Conservation (phyloP, 2,797 vertebrate genomes). For the Artibeus lituratus region DNA sequence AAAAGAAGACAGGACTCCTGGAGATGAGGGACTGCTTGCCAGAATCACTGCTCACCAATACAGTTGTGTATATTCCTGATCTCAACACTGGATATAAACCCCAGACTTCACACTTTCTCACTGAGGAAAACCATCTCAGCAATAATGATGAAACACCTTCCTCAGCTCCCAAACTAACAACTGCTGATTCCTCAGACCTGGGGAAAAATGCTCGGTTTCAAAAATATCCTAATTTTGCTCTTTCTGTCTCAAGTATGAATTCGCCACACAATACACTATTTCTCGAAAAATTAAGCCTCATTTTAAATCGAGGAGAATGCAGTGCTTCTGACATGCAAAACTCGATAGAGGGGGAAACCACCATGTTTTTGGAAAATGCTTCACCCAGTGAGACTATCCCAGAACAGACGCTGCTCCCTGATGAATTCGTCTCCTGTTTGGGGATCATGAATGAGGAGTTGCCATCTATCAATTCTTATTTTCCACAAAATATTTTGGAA, state of each 20-base stretch:
- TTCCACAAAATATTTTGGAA: constrained; percentile 78
- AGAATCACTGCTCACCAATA: accelerated
- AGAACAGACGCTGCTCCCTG: constrained; percentile 76
- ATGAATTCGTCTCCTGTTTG: constrained; percentile 79
- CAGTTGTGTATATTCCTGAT: not conserved
- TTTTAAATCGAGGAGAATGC: constrained; percentile 70
- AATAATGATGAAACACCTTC: not conserved
- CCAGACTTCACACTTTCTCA: constrained; percentile 70
- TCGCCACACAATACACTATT: not conserved
- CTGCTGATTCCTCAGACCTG: not conserved
- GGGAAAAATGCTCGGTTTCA: not conserved
- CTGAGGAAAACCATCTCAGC: not conserved
- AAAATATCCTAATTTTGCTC: constrained; percentile 53
- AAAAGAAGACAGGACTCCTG: not conserved
- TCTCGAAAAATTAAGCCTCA: constrained; percentile 77
- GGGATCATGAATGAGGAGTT: constrained; percentile 59
- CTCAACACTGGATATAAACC: constrained; percentile 85
- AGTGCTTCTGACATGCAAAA: not conserved
- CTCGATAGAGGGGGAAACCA: accelerated
- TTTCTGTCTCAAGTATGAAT: constrained; percentile 36
- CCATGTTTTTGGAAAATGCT: not conserved
- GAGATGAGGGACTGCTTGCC: accelerated
- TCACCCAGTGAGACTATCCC: constrained; percentile 46
- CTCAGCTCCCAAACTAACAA: not conserved
- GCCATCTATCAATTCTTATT: constrained; percentile 74